Base-by-base conservation (phyloP, 2,113 vertebrate species). In the Caretta caretta region DNA sequence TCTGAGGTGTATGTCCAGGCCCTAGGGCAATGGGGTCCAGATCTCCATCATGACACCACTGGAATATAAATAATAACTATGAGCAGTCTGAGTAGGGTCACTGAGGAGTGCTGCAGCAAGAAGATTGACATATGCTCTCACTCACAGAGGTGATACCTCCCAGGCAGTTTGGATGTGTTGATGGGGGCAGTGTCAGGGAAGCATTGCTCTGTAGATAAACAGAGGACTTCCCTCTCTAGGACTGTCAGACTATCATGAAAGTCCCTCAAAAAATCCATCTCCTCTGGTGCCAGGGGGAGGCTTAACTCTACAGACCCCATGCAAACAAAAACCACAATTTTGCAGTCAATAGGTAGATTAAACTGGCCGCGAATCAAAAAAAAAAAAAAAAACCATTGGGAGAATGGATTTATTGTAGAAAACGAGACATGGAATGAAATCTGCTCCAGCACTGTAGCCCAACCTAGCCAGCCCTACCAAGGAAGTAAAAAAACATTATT, bases 361-460 rank as follows among this genome's bases (percentile, higher is more conserved):
- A 96, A 96, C 91, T 97, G 96, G 65, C 86, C 89, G 46, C 87
- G 90, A 83, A 92, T 93, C 93, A 96, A 97, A 97, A 81, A 76
- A 42, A 42, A 42, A 42, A 42, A 42, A 59, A 95, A 0, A n/a
- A n/a, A n/a, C 0, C 65, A 93, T 95, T 57, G 51, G 86, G 78
- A 95, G 57, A 20, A 62, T 51, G 94, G 92, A 94, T 94, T 97
- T 95, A 94, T 80, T 92, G 95, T 75, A 57, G 86, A 96, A 94
- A 97, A 95, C 78, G 92, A 94, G 93, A 87, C 81, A 53, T 0
- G 0, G 90, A 96, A 94, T 95, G 94, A 97, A 54, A 79, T 81
- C 65, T 6, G 8, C 65, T 95, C 87, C 96, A 95, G 94, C 88
- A 48, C 91, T 93, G 89, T 54, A 94, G 35, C 56, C 92, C 87